Base-by-base conservation (phyloP, 2,797 vertebrate species). In the Pempheris klunzingeri region DNA sequence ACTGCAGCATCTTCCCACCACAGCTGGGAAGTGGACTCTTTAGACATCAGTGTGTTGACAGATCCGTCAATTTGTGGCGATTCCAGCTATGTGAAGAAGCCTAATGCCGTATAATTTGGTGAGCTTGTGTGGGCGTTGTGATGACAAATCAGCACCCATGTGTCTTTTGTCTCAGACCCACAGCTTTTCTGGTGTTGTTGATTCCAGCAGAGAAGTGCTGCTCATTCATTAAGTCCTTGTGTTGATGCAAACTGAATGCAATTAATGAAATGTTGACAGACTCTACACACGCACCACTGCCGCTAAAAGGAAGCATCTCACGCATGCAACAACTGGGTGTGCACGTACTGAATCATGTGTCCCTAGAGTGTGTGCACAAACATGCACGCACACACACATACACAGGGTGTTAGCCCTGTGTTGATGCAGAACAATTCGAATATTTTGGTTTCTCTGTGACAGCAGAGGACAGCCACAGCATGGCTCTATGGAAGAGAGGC, bases 191-290 rank as follows among this genome's bases (percentile, higher is more conserved):
- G 36, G 36, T 10, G n/a, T 77, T 77, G 67, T 68, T 83, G 66
- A 59, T 80, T 63, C 62, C 58, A 87, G 90, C 79, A 68, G 92
- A 84, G 57, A 73, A 53, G 22, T 1, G 0, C 65, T 34, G 67
- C 63, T 83, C 82, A 74, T 77, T 89, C 10, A 20, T 71, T 60
- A 61, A 50, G 39, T 62, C 28, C 74, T 64, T 81, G 57, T 88
- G 80, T 84, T 79, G 77, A 90, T 34, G 61, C 41, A 76, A 88
- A 83, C 52, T 22, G 18, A 28, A 15, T 50, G 18, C 70, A 80
- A 85, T 88, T 83, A 91, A 85, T 80, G 74, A 88, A 69, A 78
- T 67, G 81, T n/a, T 90, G 90, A 92, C 74, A 86, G 87, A 92
- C 63, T 50, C 38, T 67, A 43, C 47, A 64, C 83, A 85, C 50